Base-by-base conservation (phyloP, 2,888 invertebrate genomes). In the Eumerus sabulonum region DNA sequence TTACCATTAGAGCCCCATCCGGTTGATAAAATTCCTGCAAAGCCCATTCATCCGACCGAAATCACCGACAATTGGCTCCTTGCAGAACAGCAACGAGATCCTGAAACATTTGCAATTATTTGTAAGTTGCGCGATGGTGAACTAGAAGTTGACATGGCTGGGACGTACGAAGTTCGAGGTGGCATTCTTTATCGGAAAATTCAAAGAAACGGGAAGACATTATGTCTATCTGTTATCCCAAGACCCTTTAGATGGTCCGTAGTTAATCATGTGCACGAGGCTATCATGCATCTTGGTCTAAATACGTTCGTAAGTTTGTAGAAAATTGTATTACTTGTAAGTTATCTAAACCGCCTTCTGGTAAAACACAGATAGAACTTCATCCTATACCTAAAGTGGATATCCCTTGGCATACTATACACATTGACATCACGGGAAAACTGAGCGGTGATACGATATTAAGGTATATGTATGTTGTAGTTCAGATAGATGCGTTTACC, bases 351-450 rank as follows among this genome's bases (percentile, higher is more conserved):
- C 16, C 50, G 13, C 19, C 42, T 12, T 68, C 68, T 14, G 53
- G 60, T 11, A 59, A 60, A 42, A 9, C 44, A 1, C 38, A 9
- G 12, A 53, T 38, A 1, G 51, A 68, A 18, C 57, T 67, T 14
- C 67, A 57, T 36, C 47, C 67, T 1, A 57, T 67, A 16, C 67
- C 67, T n/a, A 67, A 67, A 38, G 42, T 50, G 27, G 50, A 47
- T 1, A 67, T 67, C 13, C 67, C 57, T 14, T 67, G 56, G 67
- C 66, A 66, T 16, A 66, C 66, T 3, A 14, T 66, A 11, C 57
- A 67, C 35, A 56, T 45, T 16, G 63, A 60, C 17, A 51, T 63
- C 3, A 71, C 19, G 12, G 71, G 60, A 1, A 60, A 60, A n/a
- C 13, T 48, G 5, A 60, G 60, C 14, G 60, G 62, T 7, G 51